Evolutionary conservation across 2,797 vertebrate species (phyloP), one percentile per base, ranked within the genome.

Genomic region (Cryptoprocta ferox): DNA sequence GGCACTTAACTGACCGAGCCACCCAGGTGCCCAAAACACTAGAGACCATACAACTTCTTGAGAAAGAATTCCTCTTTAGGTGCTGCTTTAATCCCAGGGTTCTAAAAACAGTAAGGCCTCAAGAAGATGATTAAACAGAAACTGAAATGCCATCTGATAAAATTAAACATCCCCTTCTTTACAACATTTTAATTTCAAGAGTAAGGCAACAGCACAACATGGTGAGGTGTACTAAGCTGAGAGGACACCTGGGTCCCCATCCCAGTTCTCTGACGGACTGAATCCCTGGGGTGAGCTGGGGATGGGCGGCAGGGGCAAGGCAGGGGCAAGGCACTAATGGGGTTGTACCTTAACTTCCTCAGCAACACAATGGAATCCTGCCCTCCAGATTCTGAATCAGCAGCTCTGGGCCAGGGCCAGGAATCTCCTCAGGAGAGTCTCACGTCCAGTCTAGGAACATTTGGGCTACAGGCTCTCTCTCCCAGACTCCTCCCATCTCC

Each of bases 61-160:
- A 93, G 71, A 39, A 93, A 78, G 80, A 73, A 95, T 61, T 97
- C 66, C 32, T 86, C 68, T 61, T 94, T 26, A 56, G 65, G 37
- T 80, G 84, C 28, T 80, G 53, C n/a, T 71, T 90, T 97, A 97
- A 94, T 90, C 70, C 30, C 56, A 89, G 12, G n/a, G 24, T 63
- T 82, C 82, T 63, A 81, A 90, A 95, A 94, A 89, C 56, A 75
- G 30, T 28, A 93, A 92, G 65, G 35, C 11, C 78, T 48, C 93
- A 82, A 91, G 50, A 97, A 80, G 37, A 88, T 2, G 18, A 95
- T 65, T 70, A 81, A 83, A 92, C 42, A 94, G 59, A 30, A 96
- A 75, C 50, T 35, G 14, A 96, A 95, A 96, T 82, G 45, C 48
- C 73, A 93, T 73, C 81, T 87, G 65, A 87, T 83, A 93, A 96